These are phyloP conservation scores for Delphinapterus leucas DNA, from an alignment of 2,113 vertebrate species.

Conservation along the genomic window DNA sequence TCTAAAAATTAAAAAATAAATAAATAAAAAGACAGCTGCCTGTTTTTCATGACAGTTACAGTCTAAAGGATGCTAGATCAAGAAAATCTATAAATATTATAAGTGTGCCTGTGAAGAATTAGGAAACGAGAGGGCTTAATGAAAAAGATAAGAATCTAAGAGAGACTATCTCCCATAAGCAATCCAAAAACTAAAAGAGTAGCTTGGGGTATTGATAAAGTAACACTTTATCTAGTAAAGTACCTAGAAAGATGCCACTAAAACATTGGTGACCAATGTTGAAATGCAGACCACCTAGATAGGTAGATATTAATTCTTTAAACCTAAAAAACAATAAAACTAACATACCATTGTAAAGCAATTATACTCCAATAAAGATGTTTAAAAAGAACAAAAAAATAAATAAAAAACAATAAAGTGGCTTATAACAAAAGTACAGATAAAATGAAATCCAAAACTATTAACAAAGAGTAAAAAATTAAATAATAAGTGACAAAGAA, in stretches of 20 bases:
- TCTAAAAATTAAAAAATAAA: no score
- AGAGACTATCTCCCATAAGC: background rate
- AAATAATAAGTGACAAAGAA: background rate
- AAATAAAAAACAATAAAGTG: background rate
- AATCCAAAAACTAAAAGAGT: conserved; percentile 25
- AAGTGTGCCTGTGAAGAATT: conserved; percentile 7
- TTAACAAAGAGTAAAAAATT: conserved; percentile 4
- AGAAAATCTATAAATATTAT: background rate
- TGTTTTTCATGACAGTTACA: background rate
- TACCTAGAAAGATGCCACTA: background rate
- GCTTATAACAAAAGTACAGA: conserved; percentile 4
- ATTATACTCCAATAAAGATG: no score
- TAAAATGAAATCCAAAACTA: conserved; percentile 39
- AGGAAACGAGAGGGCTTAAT: background rate
- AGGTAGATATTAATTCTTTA: background rate
- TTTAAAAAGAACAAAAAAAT: no score
- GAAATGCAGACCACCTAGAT: background rate
- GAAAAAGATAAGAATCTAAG: background rate
- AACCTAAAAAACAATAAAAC: conserved; percentile 10
- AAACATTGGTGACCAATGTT: background rate
- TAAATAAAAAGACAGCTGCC: background rate
- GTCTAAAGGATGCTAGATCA: background rate
- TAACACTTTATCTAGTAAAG: background rate
- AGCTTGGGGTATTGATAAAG: background rate
- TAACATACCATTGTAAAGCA: no score